Conservation (phyloP, 2,797 vertebrate species). For the Alauda arvensis region DNA sequence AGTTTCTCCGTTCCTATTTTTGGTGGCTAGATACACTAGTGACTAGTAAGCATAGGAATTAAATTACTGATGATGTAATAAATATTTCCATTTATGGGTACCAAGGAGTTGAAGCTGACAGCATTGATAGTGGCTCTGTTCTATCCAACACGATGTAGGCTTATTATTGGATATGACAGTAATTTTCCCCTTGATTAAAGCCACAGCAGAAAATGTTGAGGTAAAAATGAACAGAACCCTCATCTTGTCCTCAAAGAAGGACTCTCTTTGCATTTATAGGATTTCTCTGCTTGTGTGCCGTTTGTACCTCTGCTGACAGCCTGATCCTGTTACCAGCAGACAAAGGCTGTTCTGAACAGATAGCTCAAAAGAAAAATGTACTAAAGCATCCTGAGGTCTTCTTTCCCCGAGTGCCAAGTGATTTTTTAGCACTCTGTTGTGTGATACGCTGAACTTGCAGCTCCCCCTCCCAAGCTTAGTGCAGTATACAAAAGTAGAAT, state of each 20-base stretch:
- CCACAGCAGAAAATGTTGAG: not conserved
- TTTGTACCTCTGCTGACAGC: not conserved
- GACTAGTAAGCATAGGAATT: not conserved
- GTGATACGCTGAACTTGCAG: conserved; percentile 2
- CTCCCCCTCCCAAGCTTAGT: not conserved
- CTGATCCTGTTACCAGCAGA: not conserved
- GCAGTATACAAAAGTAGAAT: conserved; percentile 21
- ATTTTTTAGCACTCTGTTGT: not conserved
- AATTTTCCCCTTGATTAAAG: not conserved
- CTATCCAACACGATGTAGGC: not conserved
- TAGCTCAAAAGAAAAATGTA: not conserved
- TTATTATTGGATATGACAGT: not conserved
- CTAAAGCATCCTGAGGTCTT: not conserved
- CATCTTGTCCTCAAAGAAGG: not conserved
- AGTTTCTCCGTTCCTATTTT: conserved; percentile 7
- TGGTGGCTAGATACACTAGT: conserved; percentile 24
- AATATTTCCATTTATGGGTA: conserved; percentile 4
- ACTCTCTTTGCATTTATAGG: not conserved
- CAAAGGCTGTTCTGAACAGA: not conserved
- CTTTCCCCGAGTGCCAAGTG: not conserved
- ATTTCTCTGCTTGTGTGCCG: not conserved
- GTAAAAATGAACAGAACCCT: conserved; percentile 13
- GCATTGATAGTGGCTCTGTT: conserved; percentile 1
- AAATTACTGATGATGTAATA: not conserved
- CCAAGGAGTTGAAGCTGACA: conserved; percentile 10